Conservation (phyloP, 2,797 vertebrate genomes). For the Aldrovandia affinis region DNA sequence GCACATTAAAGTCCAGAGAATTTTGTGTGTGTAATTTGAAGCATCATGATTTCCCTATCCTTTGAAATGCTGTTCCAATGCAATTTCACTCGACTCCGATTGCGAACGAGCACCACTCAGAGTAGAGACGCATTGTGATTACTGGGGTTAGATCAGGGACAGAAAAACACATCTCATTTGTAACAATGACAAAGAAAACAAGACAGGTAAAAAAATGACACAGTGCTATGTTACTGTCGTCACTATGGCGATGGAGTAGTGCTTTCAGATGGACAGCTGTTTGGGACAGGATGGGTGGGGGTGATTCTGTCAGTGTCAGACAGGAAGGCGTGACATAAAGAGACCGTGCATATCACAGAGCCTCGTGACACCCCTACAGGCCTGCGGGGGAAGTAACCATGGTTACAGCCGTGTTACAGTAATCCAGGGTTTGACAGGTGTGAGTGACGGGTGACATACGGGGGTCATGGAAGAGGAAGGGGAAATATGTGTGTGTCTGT, state of each 20-base stretch:
- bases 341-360: too few species aligned
- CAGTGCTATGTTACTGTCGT: conserved; percentile 23
- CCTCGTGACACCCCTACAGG: too few species aligned
- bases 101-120: conserved; percentile 8
- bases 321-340: neutral
- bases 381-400: too few species aligned
- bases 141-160: neutral
- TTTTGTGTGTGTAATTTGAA: neutral
- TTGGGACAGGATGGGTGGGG: neutral
- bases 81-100: neutral
- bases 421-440: neutral
- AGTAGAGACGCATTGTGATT: conserved; percentile 21
- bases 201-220: neutral
- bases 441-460: neutral
- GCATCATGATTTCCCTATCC: neutral
- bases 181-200: conserved; percentile 19
- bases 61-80: neutral
- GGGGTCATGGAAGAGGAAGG: neutral
- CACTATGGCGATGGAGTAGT: neutral
- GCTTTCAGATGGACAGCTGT: neutral
- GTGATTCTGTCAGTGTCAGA: conserved; percentile 5
- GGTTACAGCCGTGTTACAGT: neutral
- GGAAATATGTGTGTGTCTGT: neutral
- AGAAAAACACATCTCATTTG: conserved; percentile 2
- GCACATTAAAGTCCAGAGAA: neutral